Conservation (phyloP, 2,888 invertebrate species). For the Tridacna gigas region DNA sequence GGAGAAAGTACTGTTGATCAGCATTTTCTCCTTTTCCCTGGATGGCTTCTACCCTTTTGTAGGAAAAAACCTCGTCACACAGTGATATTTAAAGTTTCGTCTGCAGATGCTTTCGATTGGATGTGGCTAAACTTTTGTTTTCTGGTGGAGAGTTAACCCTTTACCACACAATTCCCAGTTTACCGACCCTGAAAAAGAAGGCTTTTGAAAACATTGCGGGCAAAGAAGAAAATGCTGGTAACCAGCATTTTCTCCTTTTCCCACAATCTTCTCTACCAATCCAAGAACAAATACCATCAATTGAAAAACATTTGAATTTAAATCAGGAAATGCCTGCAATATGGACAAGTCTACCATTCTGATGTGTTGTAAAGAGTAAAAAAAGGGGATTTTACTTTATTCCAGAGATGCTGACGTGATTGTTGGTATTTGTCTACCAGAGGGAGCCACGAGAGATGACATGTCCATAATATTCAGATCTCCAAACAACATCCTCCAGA, state of each 20-base stretch:
- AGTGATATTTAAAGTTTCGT: no score
- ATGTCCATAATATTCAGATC: neutral
- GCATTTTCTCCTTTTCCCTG: neutral
- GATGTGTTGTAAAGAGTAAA: no score
- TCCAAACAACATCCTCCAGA: neutral
- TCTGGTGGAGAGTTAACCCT: neutral
- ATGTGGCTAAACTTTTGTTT: neutral
- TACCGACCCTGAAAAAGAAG: neutral
- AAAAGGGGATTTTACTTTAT: neutral
- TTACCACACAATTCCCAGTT: neutral
- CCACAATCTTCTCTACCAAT: no score
- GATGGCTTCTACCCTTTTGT: neutral
- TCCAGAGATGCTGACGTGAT: constrained; percentile 25
- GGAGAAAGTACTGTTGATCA: neutral
- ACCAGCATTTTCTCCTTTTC: neutral
- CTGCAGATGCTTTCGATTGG: no score
- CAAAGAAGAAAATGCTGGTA: neutral
- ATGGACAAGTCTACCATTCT: no score
- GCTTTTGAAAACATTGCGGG: constrained; percentile 1
- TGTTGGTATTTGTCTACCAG: constrained; percentile 41
- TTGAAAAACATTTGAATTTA: neutral
- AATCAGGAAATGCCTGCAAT: neutral
- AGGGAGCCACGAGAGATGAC: constrained; percentile 26
- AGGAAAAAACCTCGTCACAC: no score
- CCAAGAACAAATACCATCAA: no score